Percentiles rank a stretch among this genome's conserved stretches.
These are phyloP conservation scores for Malurus alboscapulatus DNA, from an alignment of 2,113 vertebrate species.

Conservation along the genomic window DNA sequence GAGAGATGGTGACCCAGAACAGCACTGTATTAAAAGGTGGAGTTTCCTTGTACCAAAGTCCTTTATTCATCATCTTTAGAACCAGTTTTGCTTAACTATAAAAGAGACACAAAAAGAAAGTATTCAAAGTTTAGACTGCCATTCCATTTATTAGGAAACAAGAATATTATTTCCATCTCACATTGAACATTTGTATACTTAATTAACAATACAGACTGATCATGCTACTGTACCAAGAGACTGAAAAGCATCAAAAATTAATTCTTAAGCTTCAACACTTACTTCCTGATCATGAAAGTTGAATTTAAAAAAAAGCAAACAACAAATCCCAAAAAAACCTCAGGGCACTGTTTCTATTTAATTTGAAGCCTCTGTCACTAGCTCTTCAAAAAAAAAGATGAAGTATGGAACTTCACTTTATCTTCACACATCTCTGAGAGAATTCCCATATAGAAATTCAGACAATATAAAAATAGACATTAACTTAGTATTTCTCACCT, in stretches of 20 bases:
- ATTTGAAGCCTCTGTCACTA: not conserved
- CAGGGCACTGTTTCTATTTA: not conserved
- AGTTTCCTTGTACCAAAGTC: slow-evolving; percentile 52
- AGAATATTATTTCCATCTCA: slow-evolving; percentile 27
- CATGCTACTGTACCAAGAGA: not conserved
- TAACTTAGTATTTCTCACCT: not conserved
- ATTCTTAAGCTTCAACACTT: not conserved
- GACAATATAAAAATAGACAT: not conserved
- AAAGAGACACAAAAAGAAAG: slow-evolving; percentile 68
- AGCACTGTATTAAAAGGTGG: slow-evolving; percentile 56
- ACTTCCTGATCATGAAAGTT: not conserved
- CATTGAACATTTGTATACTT: not conserved
- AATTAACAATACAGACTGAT: not conserved
- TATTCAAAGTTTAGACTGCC: slow-evolving; percentile 25
- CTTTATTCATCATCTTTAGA: slow-evolving; percentile 89
- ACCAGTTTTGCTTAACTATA: slow-evolving; percentile 93
- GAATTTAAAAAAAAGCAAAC: not conserved
- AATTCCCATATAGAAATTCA: not conserved
- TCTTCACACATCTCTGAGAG: not conserved
- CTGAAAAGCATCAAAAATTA: not conserved
- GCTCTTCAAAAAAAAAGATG: not conserved
- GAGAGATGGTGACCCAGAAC: slow-evolving; percentile 58
- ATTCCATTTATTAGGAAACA: slow-evolving; percentile 43
- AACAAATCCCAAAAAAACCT: not conserved
- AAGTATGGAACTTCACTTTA: not conserved